phyloP scores from a whole-genome alignment of 1,140 invertebrate genomes.

The Amyelois transitella region DNA sequence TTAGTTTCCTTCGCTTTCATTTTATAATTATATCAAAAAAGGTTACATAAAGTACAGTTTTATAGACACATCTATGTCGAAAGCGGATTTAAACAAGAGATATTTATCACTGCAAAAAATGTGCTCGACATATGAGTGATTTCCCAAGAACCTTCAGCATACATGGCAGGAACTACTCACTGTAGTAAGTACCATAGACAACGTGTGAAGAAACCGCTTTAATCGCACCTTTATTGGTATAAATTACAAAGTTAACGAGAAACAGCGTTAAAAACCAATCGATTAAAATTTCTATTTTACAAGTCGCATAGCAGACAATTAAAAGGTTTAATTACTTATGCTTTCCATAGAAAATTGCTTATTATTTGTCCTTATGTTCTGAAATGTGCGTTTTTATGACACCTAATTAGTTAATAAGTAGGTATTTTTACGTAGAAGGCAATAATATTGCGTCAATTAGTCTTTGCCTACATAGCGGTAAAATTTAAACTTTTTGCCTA shows the following conservation, averaged over 20 bases:
- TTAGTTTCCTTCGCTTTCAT: no score
- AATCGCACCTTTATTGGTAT: background rate
- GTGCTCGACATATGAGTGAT: background rate
- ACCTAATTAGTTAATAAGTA: no score
- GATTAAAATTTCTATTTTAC: constrained; percentile 1
- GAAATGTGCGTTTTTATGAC: background rate
- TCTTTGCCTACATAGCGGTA: no score
- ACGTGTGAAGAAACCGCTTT: background rate
- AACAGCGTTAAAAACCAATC: background rate
- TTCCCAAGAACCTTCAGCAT: background rate
- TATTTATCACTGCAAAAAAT: background rate
- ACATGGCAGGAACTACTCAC: background rate
- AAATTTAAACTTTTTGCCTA: no score
- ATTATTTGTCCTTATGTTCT: background rate
- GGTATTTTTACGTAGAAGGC: no score
- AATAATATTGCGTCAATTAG: no score
- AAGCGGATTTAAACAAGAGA: no score
- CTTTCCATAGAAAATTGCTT: background rate
- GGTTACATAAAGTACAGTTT: no score
- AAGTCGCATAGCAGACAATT: background rate
- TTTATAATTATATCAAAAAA: background rate
- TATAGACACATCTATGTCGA: no score
- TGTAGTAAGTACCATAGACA: no score
- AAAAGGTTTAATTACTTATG: constrained; percentile 1
- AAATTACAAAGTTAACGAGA: background rate